phyloP scores from a whole-genome alignment of 30 jellyfish, hydroid and myxozoan genomes.

The Nemopilema nomurai region DNA sequence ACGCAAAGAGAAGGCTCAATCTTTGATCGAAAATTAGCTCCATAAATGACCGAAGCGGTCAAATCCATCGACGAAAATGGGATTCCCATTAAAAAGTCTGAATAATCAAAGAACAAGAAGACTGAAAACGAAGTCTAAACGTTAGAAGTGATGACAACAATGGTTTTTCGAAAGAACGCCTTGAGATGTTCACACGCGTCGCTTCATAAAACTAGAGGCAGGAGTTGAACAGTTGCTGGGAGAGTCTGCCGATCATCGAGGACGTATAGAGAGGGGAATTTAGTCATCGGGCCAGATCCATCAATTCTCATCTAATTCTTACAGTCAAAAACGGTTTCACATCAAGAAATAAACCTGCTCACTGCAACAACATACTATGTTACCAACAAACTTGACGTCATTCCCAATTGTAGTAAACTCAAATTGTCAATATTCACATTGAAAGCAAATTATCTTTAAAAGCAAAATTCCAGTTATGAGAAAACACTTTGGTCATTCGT shows the following conservation, averaged over 20 bases:
- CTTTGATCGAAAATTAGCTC: not conserved
- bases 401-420: too few relatives aligned
- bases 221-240: not conserved
- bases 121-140: not conserved
- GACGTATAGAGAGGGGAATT: not conserved
- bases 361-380: too few relatives aligned
- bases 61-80: not conserved
- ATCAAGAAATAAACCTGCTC: too few relatives aligned
- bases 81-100: not conserved
- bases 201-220: not conserved
- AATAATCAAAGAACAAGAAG: not conserved
- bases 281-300: too few relatives aligned
- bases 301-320: too few relatives aligned
- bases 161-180: not conserved
- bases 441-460: too few relatives aligned
- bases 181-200: not conserved
- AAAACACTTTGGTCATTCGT: too few relatives aligned
- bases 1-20: not conserved
- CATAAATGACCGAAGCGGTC: not conserved
- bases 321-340: too few relatives aligned
- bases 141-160: not conserved
- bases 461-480: too few relatives aligned
- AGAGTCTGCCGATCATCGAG: not conserved
- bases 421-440: too few relatives aligned
- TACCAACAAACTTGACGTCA: too few relatives aligned